Evolutionary conservation across 2,888 invertebrate species (phyloP).

Genomic region (Penaeus monodon): DNA sequence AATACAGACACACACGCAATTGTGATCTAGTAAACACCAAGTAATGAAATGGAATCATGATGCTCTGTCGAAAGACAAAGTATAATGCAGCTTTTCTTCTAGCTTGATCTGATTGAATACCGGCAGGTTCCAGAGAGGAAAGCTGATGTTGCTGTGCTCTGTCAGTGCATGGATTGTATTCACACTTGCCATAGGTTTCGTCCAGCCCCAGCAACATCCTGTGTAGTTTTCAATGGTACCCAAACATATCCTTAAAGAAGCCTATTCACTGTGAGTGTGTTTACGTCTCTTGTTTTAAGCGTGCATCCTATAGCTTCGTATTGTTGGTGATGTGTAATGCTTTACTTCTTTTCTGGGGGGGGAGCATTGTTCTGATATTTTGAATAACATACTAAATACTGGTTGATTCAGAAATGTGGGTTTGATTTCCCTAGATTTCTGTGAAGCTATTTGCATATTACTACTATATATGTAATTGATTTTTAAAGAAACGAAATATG

Average conservation of each 20-base stretch:
- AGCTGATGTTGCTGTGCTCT: slow-evolving; percentile 88
- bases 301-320: neutral
- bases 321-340: neutral
- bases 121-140: slow-evolving; percentile 84
- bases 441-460: too few relatives aligned
- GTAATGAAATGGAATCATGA: too few relatives aligned
- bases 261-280: slow-evolving; percentile 44
- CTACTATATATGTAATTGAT: too few relatives aligned
- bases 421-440: neutral
- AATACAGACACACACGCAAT: too few relatives aligned
- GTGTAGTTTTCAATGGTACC: slow-evolving; percentile 77
- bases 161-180: slow-evolving; percentile 96
- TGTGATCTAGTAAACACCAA: too few relatives aligned
- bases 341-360: neutral
- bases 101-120: neutral
- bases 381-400: too few relatives aligned
- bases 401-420: neutral
- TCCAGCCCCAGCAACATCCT: slow-evolving; percentile 69
- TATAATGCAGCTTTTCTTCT: too few relatives aligned
- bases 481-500: neutral
- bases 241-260: slow-evolving; percentile 72
- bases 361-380: neutral
- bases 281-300: neutral
- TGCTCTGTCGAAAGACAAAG: too few relatives aligned
- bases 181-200: slow-evolving; percentile 94